Evolutionary conservation across 2,888 invertebrate genomes (phyloP).

Genomic region (Oegoconia quadripuncta): DNA sequence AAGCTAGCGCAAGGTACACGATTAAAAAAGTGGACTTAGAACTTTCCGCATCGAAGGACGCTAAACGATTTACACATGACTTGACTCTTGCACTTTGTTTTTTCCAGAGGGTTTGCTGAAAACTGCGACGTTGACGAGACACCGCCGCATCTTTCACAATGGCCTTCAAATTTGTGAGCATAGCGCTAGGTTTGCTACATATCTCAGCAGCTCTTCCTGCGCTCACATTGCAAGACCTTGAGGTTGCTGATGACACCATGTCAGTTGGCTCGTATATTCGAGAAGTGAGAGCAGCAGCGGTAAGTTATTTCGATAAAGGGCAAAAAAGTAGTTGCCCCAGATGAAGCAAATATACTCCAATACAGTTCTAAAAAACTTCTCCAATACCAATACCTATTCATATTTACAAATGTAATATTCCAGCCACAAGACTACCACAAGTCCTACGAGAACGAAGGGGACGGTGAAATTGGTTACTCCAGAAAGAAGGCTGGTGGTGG

Average conservation of each 20-base stretch:
- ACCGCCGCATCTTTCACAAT: conserved; percentile 19
- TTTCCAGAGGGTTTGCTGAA: neutral
- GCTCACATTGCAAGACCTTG: conserved; percentile 51
- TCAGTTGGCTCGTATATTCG: conserved; percentile 79
- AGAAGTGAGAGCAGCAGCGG: conserved; percentile 76
- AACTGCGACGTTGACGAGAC: too few species aligned
- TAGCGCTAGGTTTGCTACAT: conserved; percentile 48
- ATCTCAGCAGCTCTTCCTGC: conserved; percentile 41
- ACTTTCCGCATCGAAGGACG: conserved; percentile 18
- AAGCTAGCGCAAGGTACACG: conserved; percentile 27
- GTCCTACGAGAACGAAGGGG: conserved; percentile 80
- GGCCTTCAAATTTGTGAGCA: conserved; percentile 37
- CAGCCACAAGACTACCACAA: conserved; percentile 75
- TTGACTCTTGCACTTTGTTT: neutral
- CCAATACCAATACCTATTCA: too few species aligned
- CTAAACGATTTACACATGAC: neutral
- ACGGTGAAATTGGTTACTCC: conserved; percentile 83
- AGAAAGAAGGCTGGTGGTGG: conserved; percentile 82
- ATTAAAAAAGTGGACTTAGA: conserved; percentile 4
- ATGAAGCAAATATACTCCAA: too few species aligned
- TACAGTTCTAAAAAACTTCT: too few species aligned
- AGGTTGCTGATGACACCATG: conserved; percentile 69
- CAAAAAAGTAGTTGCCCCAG: too few species aligned
- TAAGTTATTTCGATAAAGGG: too few species aligned
- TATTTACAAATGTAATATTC: too few species aligned